These are phyloP conservation scores for Lepidurus apus DNA, from an alignment of 1,140 invertebrate species.

Conservation along the genomic window DNA sequence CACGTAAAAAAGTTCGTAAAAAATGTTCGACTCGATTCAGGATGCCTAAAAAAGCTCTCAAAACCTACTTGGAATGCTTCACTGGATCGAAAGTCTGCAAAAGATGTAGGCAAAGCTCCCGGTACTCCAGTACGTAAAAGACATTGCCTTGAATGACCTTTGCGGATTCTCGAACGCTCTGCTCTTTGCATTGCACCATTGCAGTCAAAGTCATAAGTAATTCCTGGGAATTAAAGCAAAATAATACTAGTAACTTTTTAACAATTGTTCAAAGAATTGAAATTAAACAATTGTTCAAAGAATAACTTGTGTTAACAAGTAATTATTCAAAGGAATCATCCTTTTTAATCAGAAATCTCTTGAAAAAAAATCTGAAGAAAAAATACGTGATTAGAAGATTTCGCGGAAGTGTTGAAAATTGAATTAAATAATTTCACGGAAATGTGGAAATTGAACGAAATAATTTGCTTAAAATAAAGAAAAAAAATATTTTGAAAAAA, in stretches of 20 bases:
- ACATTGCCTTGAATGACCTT: slow-evolving; percentile 85
- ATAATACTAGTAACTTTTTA: too few relatives aligned
- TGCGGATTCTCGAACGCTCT: slow-evolving; percentile 63
- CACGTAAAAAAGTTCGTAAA: slow-evolving; percentile 22
- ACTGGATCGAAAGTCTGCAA: slow-evolving; percentile 74
- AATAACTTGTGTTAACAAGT: background rate
- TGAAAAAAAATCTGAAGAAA: too few relatives aligned
- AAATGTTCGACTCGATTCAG: too few relatives aligned
- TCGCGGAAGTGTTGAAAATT: too few relatives aligned
- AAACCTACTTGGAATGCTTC: slow-evolving; percentile 71
- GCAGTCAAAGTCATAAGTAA: slow-evolving; percentile 61
- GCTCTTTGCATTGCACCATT: slow-evolving; percentile 70
- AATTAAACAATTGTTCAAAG: too few relatives aligned
- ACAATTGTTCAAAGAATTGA: too few relatives aligned
- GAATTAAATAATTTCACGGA: too few relatives aligned
- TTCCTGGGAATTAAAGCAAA: slow-evolving; percentile 45
- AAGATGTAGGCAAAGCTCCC: slow-evolving; percentile 77
- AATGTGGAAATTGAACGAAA: too few relatives aligned
- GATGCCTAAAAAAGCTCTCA: slow-evolving; percentile 38
- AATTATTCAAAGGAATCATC: too few relatives aligned
- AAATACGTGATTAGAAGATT: too few relatives aligned
- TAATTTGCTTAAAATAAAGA: too few relatives aligned
- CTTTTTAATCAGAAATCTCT: too few relatives aligned
- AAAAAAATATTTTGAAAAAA: background rate
- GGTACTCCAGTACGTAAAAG: slow-evolving; percentile 90